Evolutionary conservation across 92 coral and sea anemone species (phyloP).

Genomic region (Virgularia gustaviana): DNA sequence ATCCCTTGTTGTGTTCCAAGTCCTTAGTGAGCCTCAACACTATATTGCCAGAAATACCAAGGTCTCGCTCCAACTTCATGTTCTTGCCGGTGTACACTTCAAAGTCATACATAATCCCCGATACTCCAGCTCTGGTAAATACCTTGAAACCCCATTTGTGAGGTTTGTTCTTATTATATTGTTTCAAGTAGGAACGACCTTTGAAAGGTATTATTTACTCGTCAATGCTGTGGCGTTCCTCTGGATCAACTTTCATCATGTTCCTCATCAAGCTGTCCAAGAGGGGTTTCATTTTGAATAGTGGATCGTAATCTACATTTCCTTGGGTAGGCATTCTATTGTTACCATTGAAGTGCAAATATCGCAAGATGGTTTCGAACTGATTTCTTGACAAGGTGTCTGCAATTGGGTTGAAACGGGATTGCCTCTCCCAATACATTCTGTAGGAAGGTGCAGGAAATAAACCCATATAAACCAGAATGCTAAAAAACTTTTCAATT

Average conservation of each 20-base stretch:
- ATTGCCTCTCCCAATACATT: background rate
- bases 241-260: background rate
- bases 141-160: conserved; percentile 14
- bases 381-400: conserved; percentile 1
- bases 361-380: background rate
- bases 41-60: background rate
- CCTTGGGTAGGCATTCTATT: background rate
- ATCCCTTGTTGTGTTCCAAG: background rate
- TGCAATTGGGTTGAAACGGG: background rate
- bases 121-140: background rate
- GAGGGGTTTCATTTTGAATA: background rate
- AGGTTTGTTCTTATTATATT: conserved; percentile 2
- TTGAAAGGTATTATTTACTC: conserved; percentile 8
- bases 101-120: conserved; percentile 6
- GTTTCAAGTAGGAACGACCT: background rate
- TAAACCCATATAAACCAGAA: background rate
- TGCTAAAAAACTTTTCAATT: background rate
- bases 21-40: background rate
- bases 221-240: background rate
- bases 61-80: conserved; percentile 6
- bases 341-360: background rate
- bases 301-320: background rate
- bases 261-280: background rate
- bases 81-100: conserved; percentile 4
- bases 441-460: background rate